These are phyloP conservation scores for Catotricha subobsoleta DNA, from an alignment of 2,888 invertebrate species.

Conservation along the genomic window DNA sequence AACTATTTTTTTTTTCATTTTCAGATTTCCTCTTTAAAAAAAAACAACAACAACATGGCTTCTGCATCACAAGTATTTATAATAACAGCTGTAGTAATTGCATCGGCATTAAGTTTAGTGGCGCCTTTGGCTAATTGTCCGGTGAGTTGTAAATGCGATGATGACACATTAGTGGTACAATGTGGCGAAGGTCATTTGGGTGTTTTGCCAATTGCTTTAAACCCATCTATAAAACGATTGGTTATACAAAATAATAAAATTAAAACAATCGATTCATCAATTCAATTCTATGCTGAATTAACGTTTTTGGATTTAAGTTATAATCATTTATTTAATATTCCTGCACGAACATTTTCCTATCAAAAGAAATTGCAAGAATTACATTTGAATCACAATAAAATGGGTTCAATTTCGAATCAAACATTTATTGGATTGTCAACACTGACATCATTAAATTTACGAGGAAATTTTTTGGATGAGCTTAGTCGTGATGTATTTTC, in stretches of 20 bases:
- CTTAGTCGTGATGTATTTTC: constrained; percentile 56
- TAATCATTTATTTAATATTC: constrained; percentile 69
- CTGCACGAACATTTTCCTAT: constrained; percentile 56
- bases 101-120: no score
- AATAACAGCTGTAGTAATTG: no score
- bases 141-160: constrained; percentile 74
- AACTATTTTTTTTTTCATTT: no score
- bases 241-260: constrained; percentile 72
- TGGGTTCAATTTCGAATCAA: constrained; percentile 58
- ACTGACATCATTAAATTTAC: constrained; percentile 60
- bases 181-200: constrained; percentile 75
- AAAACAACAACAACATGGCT: no score
- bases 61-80: no score
- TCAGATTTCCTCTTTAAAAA: no score
- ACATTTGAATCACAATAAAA: constrained; percentile 68
- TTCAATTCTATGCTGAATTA: constrained; percentile 76
- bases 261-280: constrained; percentile 73
- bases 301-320: constrained; percentile 68
- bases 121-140: constrained; percentile 68
- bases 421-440: constrained; percentile 64
- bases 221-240: constrained; percentile 74
- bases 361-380: constrained; percentile 68
- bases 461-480: constrained; percentile 55
- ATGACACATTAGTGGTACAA: constrained; percentile 69
- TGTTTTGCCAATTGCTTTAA: constrained; percentile 76